Evolutionary conservation across 1,140 invertebrate species (phyloP), one percentile per base, ranked within the genome.

Genomic region (Andrena cerasifolii): DNA sequence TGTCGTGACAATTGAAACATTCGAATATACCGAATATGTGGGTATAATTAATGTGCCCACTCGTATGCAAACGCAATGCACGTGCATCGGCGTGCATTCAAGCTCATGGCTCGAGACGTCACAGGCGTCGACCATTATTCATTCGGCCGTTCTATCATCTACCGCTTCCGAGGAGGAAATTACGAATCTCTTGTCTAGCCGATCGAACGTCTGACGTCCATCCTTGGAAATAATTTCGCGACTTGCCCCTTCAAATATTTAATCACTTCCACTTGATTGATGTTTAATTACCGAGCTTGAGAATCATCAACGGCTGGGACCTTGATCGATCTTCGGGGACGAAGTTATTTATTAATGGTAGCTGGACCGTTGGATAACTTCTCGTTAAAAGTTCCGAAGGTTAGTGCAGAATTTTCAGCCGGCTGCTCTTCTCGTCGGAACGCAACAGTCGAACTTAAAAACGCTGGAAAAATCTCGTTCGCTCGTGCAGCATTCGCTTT

Each of bases 41-140:
- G n/a, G n/a, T n/a, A 33, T 40, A 62, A 51, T 53, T 21, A 24
- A 43, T 21, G 24, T 14, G 33, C 4, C 12, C 36, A 59, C 3
- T 71, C 65, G 51, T 56, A 33, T 71, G 62, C 47, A 67, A 61
- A 21, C 21, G 6, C 28, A n/a, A 3, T 6, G 40, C 40, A 45
- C 26, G 28, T 18, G 51, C 21, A 47, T 33, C 47, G 33, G 26
- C 51, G 43, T 73, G 26, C 28, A 33, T 75, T 68, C 31, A n/a
- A 28, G 18, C 21, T 43, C 78, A 43, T 47, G 31, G 56, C 4
- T 56, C 14, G 59, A 83, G 74, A 83, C 67, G 81, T 82, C 67
- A 49, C 24, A 21, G 49, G 24, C 80, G 80, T 36, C 74, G 18
- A 2, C 45, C 43, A 82, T 83, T 73, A 82, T 59, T 83, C 81